Conservation (phyloP, 2,797 vertebrate genomes). For the Dendrocincla tyrannina region DNA sequence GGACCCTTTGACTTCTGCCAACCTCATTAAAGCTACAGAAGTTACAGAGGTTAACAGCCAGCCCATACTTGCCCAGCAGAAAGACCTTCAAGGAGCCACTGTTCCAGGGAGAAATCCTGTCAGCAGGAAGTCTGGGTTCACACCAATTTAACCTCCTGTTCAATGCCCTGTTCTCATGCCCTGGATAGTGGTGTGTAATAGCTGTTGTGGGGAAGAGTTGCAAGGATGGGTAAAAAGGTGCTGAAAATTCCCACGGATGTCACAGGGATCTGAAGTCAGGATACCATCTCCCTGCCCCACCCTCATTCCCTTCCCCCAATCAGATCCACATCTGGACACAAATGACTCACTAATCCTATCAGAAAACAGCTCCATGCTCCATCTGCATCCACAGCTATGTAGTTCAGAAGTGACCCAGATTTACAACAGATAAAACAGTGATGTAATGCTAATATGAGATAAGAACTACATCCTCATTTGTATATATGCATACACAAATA, state of each 20-base stretch:
- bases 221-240: neutral
- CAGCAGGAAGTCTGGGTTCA: neutral
- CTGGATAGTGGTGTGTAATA: neutral
- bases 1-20: neutral
- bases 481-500: neutral
- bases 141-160: neutral
- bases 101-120: neutral
- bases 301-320: neutral
- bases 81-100: neutral
- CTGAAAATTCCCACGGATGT: neutral
- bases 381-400: neutral
- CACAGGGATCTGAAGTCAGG: neutral
- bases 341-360: slow-evolving; percentile 25
- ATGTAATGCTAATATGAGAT: neutral
- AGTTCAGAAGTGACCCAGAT: slow-evolving; percentile 22
- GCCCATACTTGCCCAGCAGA: neutral
- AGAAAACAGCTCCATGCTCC: neutral
- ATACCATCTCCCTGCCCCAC: neutral
- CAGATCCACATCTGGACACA: slow-evolving; percentile 13
- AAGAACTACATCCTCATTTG: neutral
- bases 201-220: neutral
- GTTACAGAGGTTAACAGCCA: neutral
- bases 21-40: neutral
- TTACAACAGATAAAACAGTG: neutral
- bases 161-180: neutral